Evolutionary conservation across 2,797 vertebrate genomes (phyloP).

Genomic region (Adelosebastes latens): DNA sequence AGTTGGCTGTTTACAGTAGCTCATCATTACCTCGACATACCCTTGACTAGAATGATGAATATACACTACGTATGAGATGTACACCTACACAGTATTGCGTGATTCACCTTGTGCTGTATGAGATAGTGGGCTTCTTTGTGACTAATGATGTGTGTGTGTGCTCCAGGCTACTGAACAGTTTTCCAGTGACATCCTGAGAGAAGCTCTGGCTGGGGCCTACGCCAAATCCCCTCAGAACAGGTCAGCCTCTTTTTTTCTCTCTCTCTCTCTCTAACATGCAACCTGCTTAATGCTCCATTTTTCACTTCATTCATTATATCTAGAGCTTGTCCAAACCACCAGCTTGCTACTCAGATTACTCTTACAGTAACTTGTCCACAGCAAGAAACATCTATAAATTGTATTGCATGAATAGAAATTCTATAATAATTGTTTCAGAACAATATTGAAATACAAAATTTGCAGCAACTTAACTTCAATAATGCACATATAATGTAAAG

Average conservation of each 20-base stretch:
- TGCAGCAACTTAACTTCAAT: not conserved
- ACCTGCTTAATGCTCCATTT: conserved; percentile 37
- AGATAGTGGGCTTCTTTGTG: conserved; percentile 11
- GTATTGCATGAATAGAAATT: not conserved
- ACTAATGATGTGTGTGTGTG: conserved; percentile 19
- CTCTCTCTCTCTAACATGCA: not conserved
- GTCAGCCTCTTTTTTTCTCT: conserved; percentile 73
- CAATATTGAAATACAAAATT: not conserved
- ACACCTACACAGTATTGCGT: not conserved
- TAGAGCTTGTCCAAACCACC: not conserved
- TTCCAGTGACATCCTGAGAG: conserved; percentile 92
- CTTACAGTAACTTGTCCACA: not conserved
- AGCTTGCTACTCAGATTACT: not conserved
- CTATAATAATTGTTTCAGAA: not conserved
- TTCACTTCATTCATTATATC: not conserved
- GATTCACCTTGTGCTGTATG: conserved; percentile 32
- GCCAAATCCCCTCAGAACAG: conserved; percentile 92
- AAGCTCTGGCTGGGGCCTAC: conserved; percentile 90
- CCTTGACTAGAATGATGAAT: conserved; percentile 22
- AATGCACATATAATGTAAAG: not conserved
- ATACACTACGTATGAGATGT: not conserved
- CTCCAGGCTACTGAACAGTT: conserved; percentile 94
- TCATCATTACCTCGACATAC: not conserved
- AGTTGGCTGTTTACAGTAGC: not conserved
- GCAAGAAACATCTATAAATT: not conserved